Evolutionary conservation across 2,888 invertebrate species (phyloP).

Genomic region (Stenolophus ochropezus): DNA sequence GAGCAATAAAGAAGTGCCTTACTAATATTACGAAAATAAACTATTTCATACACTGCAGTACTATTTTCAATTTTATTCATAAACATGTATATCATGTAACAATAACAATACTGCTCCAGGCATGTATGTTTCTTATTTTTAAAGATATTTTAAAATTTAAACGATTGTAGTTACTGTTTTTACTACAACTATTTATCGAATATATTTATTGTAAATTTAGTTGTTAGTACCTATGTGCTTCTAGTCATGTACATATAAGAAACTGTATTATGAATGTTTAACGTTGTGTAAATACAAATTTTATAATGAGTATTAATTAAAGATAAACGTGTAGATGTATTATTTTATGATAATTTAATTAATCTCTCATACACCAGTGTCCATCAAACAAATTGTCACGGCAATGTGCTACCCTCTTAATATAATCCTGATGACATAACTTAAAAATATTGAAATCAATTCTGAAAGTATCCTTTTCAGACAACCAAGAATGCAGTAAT

Average conservation of each 20-base stretch:
- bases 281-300: constrained; percentile 28
- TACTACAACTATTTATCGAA: no score
- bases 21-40: background rate
- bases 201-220: background rate
- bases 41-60: background rate
- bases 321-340: background rate
- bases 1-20: background rate
- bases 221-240: background rate
- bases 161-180: no score
- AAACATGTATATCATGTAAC: background rate
- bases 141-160: background rate
- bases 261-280: constrained; percentile 11
- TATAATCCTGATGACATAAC: no score
- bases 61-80: background rate
- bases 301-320: constrained; percentile 27
- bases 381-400: no score
- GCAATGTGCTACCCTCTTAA: no score
- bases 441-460: no score
- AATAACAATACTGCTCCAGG: background rate
- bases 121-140: background rate
- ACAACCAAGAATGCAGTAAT: no score
- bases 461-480: no score
- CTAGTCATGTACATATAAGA: constrained; percentile 27
- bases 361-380: no score
- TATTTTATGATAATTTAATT: background rate